phyloP scores from a whole-genome alignment of 1,140 invertebrate species.

The Bombyx mori region DNA sequence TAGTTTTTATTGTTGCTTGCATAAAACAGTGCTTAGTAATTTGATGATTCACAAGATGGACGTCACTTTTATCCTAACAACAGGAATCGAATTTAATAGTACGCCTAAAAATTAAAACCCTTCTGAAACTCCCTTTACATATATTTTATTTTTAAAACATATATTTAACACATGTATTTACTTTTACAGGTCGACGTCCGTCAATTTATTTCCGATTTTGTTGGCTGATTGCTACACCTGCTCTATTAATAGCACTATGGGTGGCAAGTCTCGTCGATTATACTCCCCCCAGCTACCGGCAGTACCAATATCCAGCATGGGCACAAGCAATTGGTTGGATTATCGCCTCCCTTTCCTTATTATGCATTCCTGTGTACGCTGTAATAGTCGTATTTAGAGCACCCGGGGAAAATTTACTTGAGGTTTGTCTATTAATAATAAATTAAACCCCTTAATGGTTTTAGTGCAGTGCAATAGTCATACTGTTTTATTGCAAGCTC shows the following conservation, averaged over 20 bases:
- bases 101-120: too few species aligned
- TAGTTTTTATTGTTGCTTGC: too few species aligned
- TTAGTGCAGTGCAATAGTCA: too few species aligned
- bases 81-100: too few species aligned
- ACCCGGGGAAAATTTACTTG: conserved; percentile 78
- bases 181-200: conserved; percentile 72
- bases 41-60: too few species aligned
- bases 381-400: conserved; percentile 79
- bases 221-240: conserved; percentile 86
- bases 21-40: too few species aligned
- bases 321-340: conserved; percentile 90
- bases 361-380: conserved; percentile 89
- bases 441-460: too few species aligned
- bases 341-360: conserved; percentile 83
- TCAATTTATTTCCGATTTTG: conserved; percentile 87
- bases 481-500: too few species aligned
- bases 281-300: conserved; percentile 83
- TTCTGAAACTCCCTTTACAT: too few species aligned
- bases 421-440: conserved; percentile 71
- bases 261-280: conserved; percentile 91
- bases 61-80: too few species aligned
- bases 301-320: conserved; percentile 87
- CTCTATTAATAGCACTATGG: conserved; percentile 88
- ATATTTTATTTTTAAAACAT: too few species aligned
- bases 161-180: neutral